A percentile compares a stretch with the other conserved stretches of the same genome.
Evolutionary conservation across 2,113 vertebrate species (phyloP).

Genomic region (Abramis brama): DNA sequence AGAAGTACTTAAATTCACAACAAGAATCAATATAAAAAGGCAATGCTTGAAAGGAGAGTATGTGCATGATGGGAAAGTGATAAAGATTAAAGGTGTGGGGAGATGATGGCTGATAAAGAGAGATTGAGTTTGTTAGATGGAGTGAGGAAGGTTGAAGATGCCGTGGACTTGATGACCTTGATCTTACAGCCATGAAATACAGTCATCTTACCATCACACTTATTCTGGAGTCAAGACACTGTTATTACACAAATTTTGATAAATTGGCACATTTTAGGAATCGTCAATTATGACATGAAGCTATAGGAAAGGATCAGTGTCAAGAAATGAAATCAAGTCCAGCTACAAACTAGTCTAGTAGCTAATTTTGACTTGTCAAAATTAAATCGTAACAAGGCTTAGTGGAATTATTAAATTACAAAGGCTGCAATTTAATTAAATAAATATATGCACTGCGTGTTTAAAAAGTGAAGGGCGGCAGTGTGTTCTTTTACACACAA

Average conservation of each 20-base stretch:
- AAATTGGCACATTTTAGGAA: neutral
- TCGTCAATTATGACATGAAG: neutral
- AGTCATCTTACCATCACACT: conserved; percentile 18
- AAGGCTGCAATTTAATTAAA: neutral
- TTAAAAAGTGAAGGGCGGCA: neutral
- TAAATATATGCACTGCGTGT: neutral
- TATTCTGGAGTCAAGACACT: neutral
- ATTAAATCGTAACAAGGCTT: neutral
- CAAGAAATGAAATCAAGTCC: neutral
- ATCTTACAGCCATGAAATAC: conserved; percentile 22
- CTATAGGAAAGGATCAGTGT: neutral
- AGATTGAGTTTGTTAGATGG: conserved; percentile 6
- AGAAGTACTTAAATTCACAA: neutral
- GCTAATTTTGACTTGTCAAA: neutral
- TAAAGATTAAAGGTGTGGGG: conserved; percentile 38
- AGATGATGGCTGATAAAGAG: conserved; percentile 33
- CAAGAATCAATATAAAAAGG: neutral
- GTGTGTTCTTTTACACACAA: neutral
- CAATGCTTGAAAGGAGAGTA: neutral
- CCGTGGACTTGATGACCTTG: conserved; percentile 39
- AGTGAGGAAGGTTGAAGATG: conserved; percentile 25
- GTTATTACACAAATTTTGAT: neutral
- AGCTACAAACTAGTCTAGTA: neutral
- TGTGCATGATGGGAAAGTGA: neutral
- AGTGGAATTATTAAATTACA: neutral